Evolutionary conservation across 2,888 invertebrate genomes (phyloP).

Genomic region (Apocheima hispidaria): DNA sequence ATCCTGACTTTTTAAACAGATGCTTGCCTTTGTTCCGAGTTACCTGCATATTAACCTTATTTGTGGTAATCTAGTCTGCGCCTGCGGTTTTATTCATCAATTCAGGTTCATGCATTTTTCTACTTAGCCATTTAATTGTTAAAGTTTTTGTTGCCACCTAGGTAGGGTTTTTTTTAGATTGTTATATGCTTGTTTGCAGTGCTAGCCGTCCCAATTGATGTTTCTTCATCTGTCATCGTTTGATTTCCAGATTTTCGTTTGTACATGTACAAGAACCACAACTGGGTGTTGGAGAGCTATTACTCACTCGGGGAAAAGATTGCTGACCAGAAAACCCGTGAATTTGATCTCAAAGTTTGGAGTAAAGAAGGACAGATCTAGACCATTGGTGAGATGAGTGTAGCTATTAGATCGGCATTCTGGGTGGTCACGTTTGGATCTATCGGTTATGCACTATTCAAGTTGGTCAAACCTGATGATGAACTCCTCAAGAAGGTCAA

Average conservation of each 20-base stretch:
- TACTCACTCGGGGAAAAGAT: constrained; percentile 89
- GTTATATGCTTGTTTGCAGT: background rate
- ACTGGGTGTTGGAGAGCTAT: constrained; percentile 88
- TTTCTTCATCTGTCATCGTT: background rate
- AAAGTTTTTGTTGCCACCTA: no score
- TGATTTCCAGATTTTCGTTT: constrained; percentile 88
- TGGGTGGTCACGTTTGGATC: constrained; percentile 87
- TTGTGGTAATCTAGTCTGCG: background rate
- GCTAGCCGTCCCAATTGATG: background rate
- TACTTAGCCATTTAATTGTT: background rate
- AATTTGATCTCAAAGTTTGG: constrained; percentile 86
- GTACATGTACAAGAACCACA: constrained; percentile 88
- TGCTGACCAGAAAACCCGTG: constrained; percentile 81
- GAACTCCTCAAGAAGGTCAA: constrained; percentile 83
- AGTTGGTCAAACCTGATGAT: constrained; percentile 85
- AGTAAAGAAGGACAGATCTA: constrained; percentile 80
- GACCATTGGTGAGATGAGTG: constrained; percentile 75
- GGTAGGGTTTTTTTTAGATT: no score
- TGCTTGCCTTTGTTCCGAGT: background rate
- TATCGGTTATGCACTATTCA: constrained; percentile 87
- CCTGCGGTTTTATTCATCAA: background rate
- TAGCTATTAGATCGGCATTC: constrained; percentile 81
- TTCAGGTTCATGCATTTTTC: background rate
- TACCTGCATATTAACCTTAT: background rate
- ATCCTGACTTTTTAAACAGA: background rate